Percentiles rank a stretch among this genome's conserved stretches.
Conservation (phyloP, 2,888 invertebrate genomes). For the Drosophila histrio region DNA sequence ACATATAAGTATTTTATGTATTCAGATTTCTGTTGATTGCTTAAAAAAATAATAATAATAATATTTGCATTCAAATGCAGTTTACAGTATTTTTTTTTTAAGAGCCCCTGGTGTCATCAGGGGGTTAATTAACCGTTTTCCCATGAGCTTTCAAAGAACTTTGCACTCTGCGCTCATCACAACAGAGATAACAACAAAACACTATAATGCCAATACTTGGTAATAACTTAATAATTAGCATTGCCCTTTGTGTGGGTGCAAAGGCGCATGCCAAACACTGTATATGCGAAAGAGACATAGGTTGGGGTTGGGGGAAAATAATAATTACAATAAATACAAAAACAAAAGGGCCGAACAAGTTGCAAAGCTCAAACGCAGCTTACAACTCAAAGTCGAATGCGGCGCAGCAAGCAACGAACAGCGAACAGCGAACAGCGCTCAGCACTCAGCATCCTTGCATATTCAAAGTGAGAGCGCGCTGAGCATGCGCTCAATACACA, state of each 20-base stretch:
- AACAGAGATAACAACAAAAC: background rate
- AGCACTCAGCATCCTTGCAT: slow-evolving; percentile 57
- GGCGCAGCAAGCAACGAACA: slow-evolving; percentile 3
- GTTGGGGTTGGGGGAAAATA: background rate
- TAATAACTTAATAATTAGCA: slow-evolving; percentile 39
- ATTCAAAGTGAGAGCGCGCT: slow-evolving; percentile 32
- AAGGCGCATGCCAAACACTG: slow-evolving; percentile 26
- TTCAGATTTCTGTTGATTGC: slow-evolving; percentile 7
- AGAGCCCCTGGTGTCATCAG: slow-evolving; percentile 19
- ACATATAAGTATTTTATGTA: background rate
- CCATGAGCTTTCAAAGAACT: slow-evolving; percentile 47
- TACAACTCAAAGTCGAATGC: slow-evolving; percentile 34
- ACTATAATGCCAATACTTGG: slow-evolving; percentile 11
- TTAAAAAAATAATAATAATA: slow-evolving; percentile 16
- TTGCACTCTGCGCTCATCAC: slow-evolving; percentile 51
- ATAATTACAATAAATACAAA: background rate
- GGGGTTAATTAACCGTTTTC: slow-evolving; percentile 48
- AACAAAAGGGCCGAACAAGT: slow-evolving; percentile 30
- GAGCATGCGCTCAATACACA: slow-evolving; percentile 6
- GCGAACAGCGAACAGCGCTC: slow-evolving; percentile 7
- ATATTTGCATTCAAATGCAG: slow-evolving; percentile 40
- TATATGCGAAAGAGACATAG: slow-evolving; percentile 3
- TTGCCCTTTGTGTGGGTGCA: slow-evolving; percentile 58
- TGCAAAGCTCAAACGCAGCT: slow-evolving; percentile 16
- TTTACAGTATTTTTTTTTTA: slow-evolving; percentile 1